Evolutionary conservation across 2,797 vertebrate species (phyloP).

Genomic region (Betta splendens): DNA sequence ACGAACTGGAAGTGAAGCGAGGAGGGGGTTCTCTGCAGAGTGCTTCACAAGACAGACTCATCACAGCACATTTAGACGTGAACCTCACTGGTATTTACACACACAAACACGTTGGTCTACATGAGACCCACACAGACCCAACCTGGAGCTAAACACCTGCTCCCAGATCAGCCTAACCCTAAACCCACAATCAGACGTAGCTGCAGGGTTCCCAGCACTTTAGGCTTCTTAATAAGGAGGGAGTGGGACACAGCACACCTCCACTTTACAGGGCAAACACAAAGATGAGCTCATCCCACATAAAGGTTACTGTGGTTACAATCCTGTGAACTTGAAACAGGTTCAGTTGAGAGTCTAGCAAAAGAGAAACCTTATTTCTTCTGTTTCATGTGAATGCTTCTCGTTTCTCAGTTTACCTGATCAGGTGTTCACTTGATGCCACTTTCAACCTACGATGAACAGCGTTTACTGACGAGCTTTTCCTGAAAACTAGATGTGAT

Average conservation of each 20-base stretch:
- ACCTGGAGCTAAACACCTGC: too few species aligned
- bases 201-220: slow-evolving; percentile 14
- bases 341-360: too few species aligned
- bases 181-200: neutral
- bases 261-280: slow-evolving; percentile 42
- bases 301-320: neutral
- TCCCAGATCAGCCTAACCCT: too few species aligned
- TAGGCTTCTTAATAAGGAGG: slow-evolving; percentile 21
- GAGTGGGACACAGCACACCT: slow-evolving; percentile 8
- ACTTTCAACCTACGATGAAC: too few species aligned
- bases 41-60: slow-evolving; percentile 63
- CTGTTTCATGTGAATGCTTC: too few species aligned
- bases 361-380: too few species aligned
- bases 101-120: slow-evolving; percentile 17
- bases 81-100: slow-evolving; percentile 29
- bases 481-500: too few species aligned
- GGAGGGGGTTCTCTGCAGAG: slow-evolving; percentile 25
- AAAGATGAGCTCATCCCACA: slow-evolving; percentile 25
- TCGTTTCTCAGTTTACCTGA: too few species aligned
- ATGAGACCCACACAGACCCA: too few species aligned
- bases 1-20: slow-evolving; percentile 44
- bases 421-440: too few species aligned
- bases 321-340: slow-evolving; percentile 1
- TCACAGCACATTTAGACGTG: slow-evolving; percentile 32
- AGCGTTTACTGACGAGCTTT: too few species aligned